Evolutionary conservation across 2,113 vertebrate genomes (phyloP).

Genomic region (Plotosus lineatus): DNA sequence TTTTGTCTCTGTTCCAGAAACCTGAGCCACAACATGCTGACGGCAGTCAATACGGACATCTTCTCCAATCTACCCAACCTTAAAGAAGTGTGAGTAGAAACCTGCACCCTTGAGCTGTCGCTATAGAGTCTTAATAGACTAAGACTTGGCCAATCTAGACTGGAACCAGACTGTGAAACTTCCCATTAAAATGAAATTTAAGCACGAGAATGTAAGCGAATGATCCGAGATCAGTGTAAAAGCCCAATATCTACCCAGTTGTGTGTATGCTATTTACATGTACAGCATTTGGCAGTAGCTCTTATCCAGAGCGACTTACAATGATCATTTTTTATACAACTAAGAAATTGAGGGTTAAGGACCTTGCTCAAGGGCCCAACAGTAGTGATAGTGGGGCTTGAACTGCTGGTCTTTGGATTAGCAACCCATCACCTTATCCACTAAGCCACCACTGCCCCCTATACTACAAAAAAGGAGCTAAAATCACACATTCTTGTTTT

Average conservation of each 20-base stretch:
- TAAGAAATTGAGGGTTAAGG: too few relatives aligned
- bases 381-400: too few relatives aligned
- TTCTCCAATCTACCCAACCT: conserved; percentile 83
- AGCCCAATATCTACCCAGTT: background rate
- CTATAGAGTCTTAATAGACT: background rate
- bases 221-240: background rate
- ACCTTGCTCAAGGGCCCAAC: too few relatives aligned
- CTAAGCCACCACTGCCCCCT: too few relatives aligned
- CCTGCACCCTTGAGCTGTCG: background rate
- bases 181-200: background rate
- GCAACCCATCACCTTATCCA: too few relatives aligned
- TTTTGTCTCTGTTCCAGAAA: conserved; percentile 78
- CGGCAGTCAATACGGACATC: conserved; percentile 76
- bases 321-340: too few relatives aligned
- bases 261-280: too few relatives aligned
- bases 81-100: conserved; percentile 89
- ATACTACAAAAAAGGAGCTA: background rate
- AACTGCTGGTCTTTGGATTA: too few relatives aligned
- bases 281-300: too few relatives aligned
- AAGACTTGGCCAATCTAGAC: conserved; percentile 4
- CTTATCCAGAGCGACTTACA: too few relatives aligned
- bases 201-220: background rate
- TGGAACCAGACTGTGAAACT: background rate
- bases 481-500: background rate
- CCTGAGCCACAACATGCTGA: conserved; percentile 90